Base-by-base conservation (phyloP, 2,797 vertebrate species). In the Uromys caudimaculatus region DNA sequence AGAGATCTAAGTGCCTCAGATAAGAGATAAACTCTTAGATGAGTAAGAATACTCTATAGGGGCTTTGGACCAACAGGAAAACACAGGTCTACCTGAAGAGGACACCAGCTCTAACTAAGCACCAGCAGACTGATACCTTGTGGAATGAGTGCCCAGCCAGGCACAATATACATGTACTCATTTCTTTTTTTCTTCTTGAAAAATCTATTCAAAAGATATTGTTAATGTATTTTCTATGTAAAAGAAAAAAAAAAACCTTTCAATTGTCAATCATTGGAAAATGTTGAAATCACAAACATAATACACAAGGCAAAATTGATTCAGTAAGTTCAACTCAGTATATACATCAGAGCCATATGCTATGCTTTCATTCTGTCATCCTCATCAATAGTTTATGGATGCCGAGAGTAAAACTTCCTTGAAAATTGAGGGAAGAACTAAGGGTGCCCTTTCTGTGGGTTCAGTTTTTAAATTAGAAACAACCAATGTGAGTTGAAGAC, bases 241-340 rank as follows among this genome's bases (percentile, higher is more conserved):
- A 44, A 29, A 54, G 83, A 94, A 90, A 87, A 29, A 54, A 86
- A 94, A 90, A 87, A 32, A n/a, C 2, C 17, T 92, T 94, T 58
- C 14, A 0, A 10, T 10, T 82, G 90, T 73, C 58, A 91, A 93
- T 64, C 13, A 94, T 0, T 79, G 6, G 75, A 89, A 94, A 90
- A 77, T 50, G 89, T 8, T 76, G 13, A 89, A 81, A 52, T 78
- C 60, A 77, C 13, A 62, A n/a, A 81, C 64, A 54, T 29, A 69
- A 41, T 54, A 14, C 35, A 32, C 2, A 23, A 23, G 44, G 44
- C 13, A 95, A 90, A 90, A 94, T n/a, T 76, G 44, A 75, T 12
- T 87, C 62, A 78, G 32, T 21, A 89, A 32, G 13, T 27, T 71
- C 77, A 89, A 95, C 50, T 41, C 60, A 41, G 71, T 38, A 35